A percentile compares a stretch with the other conserved stretches of the same genome.
Conservation (phyloP, 1,140 invertebrate genomes). For the Drosophila ogumai region DNA sequence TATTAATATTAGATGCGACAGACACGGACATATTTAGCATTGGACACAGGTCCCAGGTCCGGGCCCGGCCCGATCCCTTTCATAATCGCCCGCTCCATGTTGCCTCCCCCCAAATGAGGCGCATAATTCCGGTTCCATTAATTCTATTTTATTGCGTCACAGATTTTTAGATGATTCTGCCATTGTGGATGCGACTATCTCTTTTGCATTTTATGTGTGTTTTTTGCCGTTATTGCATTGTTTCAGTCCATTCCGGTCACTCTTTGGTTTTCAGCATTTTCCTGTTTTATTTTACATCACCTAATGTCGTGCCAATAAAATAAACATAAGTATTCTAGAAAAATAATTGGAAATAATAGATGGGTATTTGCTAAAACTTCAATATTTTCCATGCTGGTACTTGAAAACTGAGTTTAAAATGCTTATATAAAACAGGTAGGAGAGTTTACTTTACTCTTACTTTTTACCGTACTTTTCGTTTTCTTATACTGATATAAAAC, state of each 20-base stretch:
- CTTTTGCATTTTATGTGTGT: constrained; percentile 8
- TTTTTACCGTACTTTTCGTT: too few species aligned
- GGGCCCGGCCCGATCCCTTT: constrained; percentile 12
- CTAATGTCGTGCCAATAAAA: constrained; percentile 50
- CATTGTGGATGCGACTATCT: constrained; percentile 38
- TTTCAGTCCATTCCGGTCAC: constrained; percentile 12
- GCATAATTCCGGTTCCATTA: constrained; percentile 77
- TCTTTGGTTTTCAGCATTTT: constrained; percentile 30
- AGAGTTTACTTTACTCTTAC: too few species aligned
- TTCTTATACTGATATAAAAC: too few species aligned
- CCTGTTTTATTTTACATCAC: constrained; percentile 58
- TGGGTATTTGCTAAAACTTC: neutral
- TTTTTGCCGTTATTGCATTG: constrained; percentile 26
- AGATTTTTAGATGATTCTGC: constrained; percentile 72
- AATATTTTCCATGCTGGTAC: neutral
- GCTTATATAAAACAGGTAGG: too few species aligned
- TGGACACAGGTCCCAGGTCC: constrained; percentile 26
- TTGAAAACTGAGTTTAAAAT: neutral
- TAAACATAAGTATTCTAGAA: neutral
- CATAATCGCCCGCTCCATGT: constrained; percentile 17
- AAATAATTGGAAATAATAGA: neutral
- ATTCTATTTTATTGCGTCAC: constrained; percentile 80
- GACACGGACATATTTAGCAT: constrained; percentile 47
- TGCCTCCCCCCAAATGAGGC: constrained; percentile 44
- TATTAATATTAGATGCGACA: constrained; percentile 82